phyloP scores from a whole-genome alignment of 2,888 invertebrate genomes.

The Drosophila mettleri region DNA sequence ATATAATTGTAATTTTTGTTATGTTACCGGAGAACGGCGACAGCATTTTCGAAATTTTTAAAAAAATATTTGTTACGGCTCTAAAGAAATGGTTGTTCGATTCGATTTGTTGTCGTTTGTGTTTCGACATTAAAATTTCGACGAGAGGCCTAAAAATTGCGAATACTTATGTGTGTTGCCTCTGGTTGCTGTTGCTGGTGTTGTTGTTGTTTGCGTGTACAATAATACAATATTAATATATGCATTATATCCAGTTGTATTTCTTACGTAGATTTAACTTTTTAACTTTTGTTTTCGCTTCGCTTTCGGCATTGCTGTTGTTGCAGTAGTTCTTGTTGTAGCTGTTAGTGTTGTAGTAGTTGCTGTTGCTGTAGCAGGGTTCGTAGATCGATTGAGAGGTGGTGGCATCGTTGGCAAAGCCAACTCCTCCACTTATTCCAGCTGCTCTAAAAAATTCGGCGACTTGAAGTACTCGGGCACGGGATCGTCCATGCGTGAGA shows the following conservation, averaged over 20 bases:
- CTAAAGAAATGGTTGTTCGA: conserved; percentile 44
- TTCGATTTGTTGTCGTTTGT: conserved; percentile 84
- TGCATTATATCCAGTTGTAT: conserved; percentile 69
- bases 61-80: conserved; percentile 67
- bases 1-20: conserved; percentile 20
- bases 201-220: conserved; percentile 9
- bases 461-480: conserved; percentile 99
- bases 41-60: conserved; percentile 60
- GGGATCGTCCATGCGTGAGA: conserved; percentile 98
- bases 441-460: conserved; percentile 99
- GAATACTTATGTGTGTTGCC: conserved; percentile 35
- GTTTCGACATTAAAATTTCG: conserved; percentile 29
- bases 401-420: conserved; percentile 66
- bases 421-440: conserved; percentile 89
- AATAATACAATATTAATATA: conserved; percentile 18
- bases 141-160: conserved; percentile 51
- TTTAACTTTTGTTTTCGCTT: conserved; percentile 69
- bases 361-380: conserved; percentile 53
- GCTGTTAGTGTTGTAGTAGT: conserved; percentile 34
- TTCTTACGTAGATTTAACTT: conserved; percentile 76
- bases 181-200: conserved; percentile 31
- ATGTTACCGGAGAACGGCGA: conserved; percentile 23
- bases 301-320: conserved; percentile 63
- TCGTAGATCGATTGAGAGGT: conserved; percentile 53
- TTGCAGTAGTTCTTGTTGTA: conserved; percentile 41